Evolutionary conservation across 2,113 vertebrate species (phyloP).

Genomic region (Struthidea cinerea): DNA sequence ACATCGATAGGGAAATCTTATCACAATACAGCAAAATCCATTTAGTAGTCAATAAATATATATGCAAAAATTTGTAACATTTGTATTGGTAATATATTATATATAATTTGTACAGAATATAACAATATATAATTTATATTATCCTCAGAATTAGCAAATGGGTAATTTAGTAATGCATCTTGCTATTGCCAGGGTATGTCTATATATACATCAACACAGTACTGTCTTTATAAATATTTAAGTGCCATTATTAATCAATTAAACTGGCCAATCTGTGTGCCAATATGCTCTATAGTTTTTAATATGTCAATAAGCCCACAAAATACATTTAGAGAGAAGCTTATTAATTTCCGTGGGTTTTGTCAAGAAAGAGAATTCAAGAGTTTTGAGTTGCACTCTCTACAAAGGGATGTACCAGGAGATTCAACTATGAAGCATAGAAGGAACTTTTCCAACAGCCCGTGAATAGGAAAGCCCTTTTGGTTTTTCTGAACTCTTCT

Average conservation of each 20-base stretch:
- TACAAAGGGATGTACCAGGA: slow-evolving; percentile 1
- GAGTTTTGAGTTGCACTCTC: slow-evolving; percentile 10
- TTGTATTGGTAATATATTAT: not conserved
- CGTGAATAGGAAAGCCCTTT: not conserved
- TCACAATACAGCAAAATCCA: not conserved
- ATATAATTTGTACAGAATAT: not conserved
- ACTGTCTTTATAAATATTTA: slow-evolving; percentile 53
- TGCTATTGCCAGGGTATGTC: not conserved
- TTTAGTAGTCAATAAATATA: not conserved
- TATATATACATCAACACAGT: slow-evolving; percentile 20
- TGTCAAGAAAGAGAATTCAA: not conserved
- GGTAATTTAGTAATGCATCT: slow-evolving; percentile 41
- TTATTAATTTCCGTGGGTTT: slow-evolving; percentile 39
- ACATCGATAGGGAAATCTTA: not conserved
- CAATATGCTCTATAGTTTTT: slow-evolving; percentile 26
- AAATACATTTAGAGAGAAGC: slow-evolving; percentile 44
- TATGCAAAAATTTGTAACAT: not conserved
- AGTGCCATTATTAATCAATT: slow-evolving; percentile 60
- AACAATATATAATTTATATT: not conserved
- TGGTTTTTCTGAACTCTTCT: not conserved
- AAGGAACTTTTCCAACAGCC: not conserved
- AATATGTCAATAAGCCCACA: slow-evolving; percentile 5
- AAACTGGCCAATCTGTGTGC: not conserved
- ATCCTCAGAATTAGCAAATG: not conserved
- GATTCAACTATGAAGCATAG: not conserved